Conservation (phyloP, 2,888 invertebrate species). For the Orthosia gothica region DNA sequence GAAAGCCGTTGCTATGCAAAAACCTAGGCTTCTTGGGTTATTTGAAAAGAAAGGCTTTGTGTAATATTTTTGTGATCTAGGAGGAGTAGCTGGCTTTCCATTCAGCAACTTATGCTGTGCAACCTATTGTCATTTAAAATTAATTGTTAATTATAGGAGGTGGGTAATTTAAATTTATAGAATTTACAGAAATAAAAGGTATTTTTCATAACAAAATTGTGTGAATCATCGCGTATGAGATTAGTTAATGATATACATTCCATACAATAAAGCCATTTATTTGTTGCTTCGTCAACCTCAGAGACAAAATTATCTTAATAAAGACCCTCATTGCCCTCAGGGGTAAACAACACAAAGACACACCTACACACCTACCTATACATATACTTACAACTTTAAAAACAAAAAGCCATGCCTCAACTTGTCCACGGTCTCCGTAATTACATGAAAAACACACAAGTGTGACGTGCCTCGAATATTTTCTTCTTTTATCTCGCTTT, state of each 20-base stretch:
- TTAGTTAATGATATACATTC: too few species aligned
- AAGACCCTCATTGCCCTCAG: background rate
- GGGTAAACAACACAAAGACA: background rate
- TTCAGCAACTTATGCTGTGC: background rate
- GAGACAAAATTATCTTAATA: background rate
- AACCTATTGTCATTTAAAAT: background rate
- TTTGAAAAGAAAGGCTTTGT: constrained; percentile 7
- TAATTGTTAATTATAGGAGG: background rate
- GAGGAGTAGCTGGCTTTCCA: background rate
- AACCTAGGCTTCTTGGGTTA: constrained; percentile 26
- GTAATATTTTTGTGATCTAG: background rate
- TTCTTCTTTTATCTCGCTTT: constrained; percentile 51
- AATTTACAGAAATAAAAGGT: too few species aligned
- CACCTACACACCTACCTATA: background rate
- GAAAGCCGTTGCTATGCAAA: constrained; percentile 47
- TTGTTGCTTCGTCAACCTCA: background rate
- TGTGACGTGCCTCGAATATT: constrained; percentile 66
- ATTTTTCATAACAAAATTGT: too few species aligned
- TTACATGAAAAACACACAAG: constrained; percentile 65
- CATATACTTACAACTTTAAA: constrained; percentile 6
- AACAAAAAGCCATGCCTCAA: constrained; percentile 48
- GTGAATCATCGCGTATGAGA: too few species aligned
- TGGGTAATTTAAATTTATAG: too few species aligned
- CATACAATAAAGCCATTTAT: background rate
- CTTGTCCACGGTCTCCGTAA: constrained; percentile 55